Conservation (phyloP, 2,113 vertebrate species). For the Mormyrus iriodes region DNA sequence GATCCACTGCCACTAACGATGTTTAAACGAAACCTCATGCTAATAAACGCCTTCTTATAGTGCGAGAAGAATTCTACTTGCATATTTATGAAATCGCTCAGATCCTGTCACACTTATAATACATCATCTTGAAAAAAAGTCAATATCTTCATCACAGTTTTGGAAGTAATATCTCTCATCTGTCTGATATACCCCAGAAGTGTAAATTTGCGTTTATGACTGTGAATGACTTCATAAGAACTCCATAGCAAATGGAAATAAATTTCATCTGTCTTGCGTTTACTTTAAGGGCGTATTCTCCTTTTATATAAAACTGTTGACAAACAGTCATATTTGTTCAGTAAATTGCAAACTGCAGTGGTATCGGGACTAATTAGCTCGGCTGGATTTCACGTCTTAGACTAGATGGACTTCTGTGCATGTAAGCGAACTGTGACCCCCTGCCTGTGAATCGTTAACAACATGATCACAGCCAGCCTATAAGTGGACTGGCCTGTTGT, state of each 20-base stretch:
- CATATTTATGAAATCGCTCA: background rate
- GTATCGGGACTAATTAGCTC: background rate
- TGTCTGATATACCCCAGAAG: background rate
- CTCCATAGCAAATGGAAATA: background rate
- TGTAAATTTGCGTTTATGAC: slow-evolving; percentile 18
- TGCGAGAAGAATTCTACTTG: background rate
- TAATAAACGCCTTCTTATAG: background rate
- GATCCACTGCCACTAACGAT: background rate
- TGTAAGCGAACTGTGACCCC: background rate
- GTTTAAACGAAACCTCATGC: background rate
- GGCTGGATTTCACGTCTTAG: background rate
- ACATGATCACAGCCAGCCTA: background rate
- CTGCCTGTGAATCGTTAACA: background rate
- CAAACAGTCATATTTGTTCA: background rate
- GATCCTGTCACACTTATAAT: background rate
- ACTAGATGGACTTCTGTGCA: background rate
- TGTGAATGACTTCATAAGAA: background rate
- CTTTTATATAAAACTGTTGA: background rate
- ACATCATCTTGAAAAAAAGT: background rate
- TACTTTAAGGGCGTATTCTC: background rate
- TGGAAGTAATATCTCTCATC: background rate
- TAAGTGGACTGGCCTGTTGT: background rate
- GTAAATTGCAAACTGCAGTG: background rate
- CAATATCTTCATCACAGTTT: slow-evolving; percentile 20
- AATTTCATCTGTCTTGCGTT: background rate